Evolutionary conservation across 2,888 invertebrate genomes (phyloP), one percentile per base, ranked within the genome.

Genomic region (Tubulanus polymorphus): DNA sequence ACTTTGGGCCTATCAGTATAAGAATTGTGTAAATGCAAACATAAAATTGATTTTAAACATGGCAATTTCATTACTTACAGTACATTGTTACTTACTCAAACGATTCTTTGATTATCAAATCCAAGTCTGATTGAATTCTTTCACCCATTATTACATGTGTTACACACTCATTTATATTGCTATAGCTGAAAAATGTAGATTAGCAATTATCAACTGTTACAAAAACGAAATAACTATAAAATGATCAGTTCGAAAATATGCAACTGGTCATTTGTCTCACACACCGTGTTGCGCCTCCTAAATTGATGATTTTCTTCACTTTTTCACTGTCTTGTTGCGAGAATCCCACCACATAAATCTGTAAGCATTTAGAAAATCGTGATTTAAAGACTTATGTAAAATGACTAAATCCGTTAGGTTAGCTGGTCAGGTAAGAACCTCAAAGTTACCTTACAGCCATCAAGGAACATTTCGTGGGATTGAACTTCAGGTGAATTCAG

Each of bases 391-490:
- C n/a, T n/a, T n/a, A n/a, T n/a, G n/a, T n/a, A n/a, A n/a, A n/a
- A n/a, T n/a, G n/a, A n/a, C n/a, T n/a, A n/a, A n/a, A n/a, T n/a
- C n/a, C n/a, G n/a, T n/a, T n/a, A n/a, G n/a, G n/a, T n/a, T 15
- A n/a, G 18, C 23, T 12, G 30, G 25, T 25, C 51, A 26, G 1
- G 18, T 2, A 23, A 26, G 20, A 27, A 20, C n/a, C 27, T 32
- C 2, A 45, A 12, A 53, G 52, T 51, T 60, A 90, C 89, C 79
- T 88, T 89, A 73, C 91, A 93, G 49, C 93, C 93, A 81, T 94
- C 93, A 54, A 94, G 84, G 73, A 92, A 92, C 57, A 86, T 82
- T 30, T 91, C 92, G n/a, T n/a, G n/a, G n/a, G n/a, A n/a, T n/a
- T n/a, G n/a, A n/a, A n/a, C n/a, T n/a, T n/a, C n/a, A n/a, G n/a